phyloP scores from a whole-genome alignment of 2,797 vertebrate species.

The Astyanax mexicanus region DNA sequence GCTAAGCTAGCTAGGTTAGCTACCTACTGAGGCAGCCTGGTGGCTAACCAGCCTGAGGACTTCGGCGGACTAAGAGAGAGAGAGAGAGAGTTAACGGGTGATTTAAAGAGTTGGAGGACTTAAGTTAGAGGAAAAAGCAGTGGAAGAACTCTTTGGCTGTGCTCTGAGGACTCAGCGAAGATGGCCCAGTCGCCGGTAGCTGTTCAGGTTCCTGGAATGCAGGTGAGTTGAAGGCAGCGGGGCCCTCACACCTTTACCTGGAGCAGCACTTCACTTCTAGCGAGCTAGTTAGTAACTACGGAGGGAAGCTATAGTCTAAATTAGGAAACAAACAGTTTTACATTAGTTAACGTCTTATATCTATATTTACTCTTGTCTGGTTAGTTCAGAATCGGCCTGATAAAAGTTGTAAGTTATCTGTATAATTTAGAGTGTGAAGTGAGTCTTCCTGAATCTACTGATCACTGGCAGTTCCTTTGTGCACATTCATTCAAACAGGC shows the following conservation, averaged over 20 bases:
- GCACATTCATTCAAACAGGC: not conserved
- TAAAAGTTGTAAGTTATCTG: not conserved
- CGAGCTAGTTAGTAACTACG: too few relatives aligned
- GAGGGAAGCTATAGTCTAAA: too few relatives aligned
- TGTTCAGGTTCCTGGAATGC: conserved; percentile 70
- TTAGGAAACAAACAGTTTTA: too few relatives aligned
- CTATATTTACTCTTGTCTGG: not conserved
- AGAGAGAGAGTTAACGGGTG: too few relatives aligned
- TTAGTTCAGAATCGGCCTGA: not conserved
- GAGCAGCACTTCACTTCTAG: not conserved
- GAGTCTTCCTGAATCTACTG: not conserved
- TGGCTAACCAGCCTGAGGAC: not conserved
- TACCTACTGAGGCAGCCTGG: conserved; percentile 3
- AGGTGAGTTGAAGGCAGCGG: conserved; percentile 58
- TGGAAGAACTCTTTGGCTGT: not conserved
- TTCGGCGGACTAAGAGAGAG: not conserved
- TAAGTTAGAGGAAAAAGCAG: not conserved
- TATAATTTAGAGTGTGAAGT: not conserved
- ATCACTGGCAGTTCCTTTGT: not conserved
- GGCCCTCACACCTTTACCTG: conserved; percentile 11
- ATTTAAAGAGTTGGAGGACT: not conserved
- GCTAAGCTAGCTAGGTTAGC: conserved; percentile 25
- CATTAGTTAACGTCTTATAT: not conserved
- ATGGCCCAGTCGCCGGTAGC: conserved; percentile 66
- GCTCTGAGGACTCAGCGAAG: conserved; percentile 27